These are phyloP conservation scores for Syritta pipiens DNA, from an alignment of 2,888 invertebrate genomes.

Conservation along the genomic window DNA sequence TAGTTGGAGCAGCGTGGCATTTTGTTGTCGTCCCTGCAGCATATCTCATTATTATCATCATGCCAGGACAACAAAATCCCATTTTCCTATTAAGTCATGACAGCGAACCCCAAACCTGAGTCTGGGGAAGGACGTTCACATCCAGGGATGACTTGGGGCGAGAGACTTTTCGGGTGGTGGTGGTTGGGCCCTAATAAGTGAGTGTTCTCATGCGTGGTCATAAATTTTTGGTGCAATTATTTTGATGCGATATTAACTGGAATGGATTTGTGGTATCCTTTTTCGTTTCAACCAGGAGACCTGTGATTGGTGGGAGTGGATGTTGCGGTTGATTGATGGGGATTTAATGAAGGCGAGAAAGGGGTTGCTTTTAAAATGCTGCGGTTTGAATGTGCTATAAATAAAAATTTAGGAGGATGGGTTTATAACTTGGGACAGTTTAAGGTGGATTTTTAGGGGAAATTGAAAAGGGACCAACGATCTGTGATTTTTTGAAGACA, in stretches of 20 bases:
- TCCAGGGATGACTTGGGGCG: not conserved
- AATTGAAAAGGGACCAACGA: too few species aligned
- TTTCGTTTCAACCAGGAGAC: not conserved
- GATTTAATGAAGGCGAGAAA: slow-evolving; percentile 23
- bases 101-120: slow-evolving; percentile 18
- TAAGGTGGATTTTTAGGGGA: too few species aligned
- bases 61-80: slow-evolving; percentile 67
- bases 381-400: too few species aligned
- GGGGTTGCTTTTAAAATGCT: not conserved
- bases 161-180: not conserved
- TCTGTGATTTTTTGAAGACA: too few species aligned
- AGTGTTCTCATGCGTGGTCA: slow-evolving; percentile 65
- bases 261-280: slow-evolving; percentile 47
- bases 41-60: slow-evolving; percentile 66
- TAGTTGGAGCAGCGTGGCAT: not conserved
- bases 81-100: slow-evolving; percentile 66
- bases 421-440: too few species aligned
- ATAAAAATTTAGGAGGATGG: too few species aligned
- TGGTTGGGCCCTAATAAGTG: slow-evolving; percentile 17
- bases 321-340: slow-evolving; percentile 5
- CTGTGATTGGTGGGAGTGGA: not conserved
- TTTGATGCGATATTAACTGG: slow-evolving; percentile 62
- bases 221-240: slow-evolving; percentile 68
- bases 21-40: slow-evolving; percentile 31
- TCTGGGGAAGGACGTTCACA: slow-evolving; percentile 20